A percentile compares a stretch with the other conserved stretches of the same genome.
Evolutionary conservation across 2,888 invertebrate species (phyloP).

Genomic region (Caenorhabditis sp.): DNA sequence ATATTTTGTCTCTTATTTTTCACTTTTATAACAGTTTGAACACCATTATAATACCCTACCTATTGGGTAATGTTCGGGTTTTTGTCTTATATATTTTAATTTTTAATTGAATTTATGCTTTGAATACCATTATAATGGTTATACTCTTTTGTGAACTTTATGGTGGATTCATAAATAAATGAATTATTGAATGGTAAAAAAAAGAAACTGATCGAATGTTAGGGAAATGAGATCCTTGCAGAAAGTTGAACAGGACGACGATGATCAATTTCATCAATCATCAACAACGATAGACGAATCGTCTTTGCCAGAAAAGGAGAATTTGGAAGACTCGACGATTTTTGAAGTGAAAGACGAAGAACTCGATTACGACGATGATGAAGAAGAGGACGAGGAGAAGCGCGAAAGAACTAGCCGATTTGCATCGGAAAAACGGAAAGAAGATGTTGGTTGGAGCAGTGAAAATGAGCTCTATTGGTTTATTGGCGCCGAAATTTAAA

Average conservation of each 20-base stretch:
- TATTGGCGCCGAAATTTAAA: background rate
- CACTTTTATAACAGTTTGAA: too few species aligned
- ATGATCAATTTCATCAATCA: background rate
- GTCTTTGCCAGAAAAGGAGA: background rate
- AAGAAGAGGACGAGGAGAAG: constrained; percentile 40
- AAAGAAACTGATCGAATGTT: background rate
- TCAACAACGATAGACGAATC: background rate
- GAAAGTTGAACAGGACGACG: background rate
- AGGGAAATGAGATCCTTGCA: background rate
- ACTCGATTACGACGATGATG: constrained; percentile 55
- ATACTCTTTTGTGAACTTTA: too few species aligned
- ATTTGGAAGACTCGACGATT: too few species aligned
- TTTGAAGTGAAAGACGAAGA: background rate
- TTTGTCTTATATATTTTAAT: too few species aligned
- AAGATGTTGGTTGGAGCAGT: background rate
- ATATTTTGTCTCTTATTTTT: too few species aligned
- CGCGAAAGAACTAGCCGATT: constrained; percentile 39
- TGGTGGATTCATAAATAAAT: background rate
- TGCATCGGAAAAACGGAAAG: constrained; percentile 39
- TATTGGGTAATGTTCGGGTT: too few species aligned
- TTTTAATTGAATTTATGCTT: too few species aligned
- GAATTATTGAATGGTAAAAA: background rate
- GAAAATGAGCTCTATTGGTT: constrained; percentile 8
- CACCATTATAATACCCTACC: too few species aligned
- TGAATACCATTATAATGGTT: too few species aligned